Percentiles rank a stretch among this genome's conserved stretches.
phyloP scores from a whole-genome alignment of 2,888 invertebrate species.

The Zootermopsis nevadensis region DNA sequence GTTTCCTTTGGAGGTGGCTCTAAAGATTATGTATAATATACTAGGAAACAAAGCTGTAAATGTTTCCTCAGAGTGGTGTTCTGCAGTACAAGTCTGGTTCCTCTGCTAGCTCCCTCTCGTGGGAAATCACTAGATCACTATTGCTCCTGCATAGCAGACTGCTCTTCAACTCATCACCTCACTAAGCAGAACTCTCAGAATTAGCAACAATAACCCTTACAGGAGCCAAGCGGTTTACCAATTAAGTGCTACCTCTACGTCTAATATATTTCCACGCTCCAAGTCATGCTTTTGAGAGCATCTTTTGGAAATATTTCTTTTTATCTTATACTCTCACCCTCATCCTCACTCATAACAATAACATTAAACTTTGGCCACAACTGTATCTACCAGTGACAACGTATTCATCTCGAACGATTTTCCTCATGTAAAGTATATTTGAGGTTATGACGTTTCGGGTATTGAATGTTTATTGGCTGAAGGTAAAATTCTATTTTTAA shows the following conservation, averaged over 20 bases:
- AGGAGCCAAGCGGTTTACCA: not conserved
- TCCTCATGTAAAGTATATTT: too few species aligned
- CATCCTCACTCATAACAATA: too few species aligned
- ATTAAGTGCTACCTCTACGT: not conserved
- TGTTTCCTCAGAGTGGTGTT: not conserved
- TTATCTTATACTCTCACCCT: too few species aligned
- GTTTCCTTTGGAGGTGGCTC: too few species aligned
- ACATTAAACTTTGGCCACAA: too few species aligned
- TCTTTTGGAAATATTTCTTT: too few species aligned
- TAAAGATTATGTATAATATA: not conserved
- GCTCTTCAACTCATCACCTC: conserved; percentile 36
- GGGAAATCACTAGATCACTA: conserved; percentile 46
- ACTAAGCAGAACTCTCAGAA: conserved; percentile 23
- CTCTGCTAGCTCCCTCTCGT: conserved; percentile 31
- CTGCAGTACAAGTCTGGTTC: not conserved
- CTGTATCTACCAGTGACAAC: too few species aligned
- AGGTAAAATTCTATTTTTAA: too few species aligned
- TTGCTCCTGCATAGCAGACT: conserved; percentile 15
- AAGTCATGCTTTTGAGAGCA: not conserved
- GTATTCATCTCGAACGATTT: too few species aligned
- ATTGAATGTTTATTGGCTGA: too few species aligned
- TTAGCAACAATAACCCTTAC: conserved; percentile 16
- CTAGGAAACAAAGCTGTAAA: too few species aligned
- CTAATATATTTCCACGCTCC: not conserved
- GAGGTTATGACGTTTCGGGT: too few species aligned